These are phyloP conservation scores for Ctenosaura bakeri DNA, from an alignment of 2,797 vertebrate species.

Conservation along the genomic window DNA sequence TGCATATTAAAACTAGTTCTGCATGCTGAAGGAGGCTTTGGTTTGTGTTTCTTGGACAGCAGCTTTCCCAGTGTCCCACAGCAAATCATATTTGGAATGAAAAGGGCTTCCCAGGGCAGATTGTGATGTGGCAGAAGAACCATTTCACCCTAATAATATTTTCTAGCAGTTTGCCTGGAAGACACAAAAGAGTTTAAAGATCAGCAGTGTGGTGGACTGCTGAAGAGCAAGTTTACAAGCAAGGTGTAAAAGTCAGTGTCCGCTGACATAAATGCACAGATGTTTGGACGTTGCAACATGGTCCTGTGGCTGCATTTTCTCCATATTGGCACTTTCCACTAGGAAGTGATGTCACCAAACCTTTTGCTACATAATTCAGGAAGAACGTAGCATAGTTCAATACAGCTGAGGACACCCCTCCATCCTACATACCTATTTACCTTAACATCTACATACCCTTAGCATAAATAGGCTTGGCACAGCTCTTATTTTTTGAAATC, in stretches of 20 bases:
- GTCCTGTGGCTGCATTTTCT: neutral
- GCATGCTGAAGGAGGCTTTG: neutral
- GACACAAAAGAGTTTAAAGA: neutral
- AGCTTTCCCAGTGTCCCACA: neutral
- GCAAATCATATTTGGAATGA: neutral
- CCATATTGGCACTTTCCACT: neutral
- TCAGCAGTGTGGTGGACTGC: neutral
- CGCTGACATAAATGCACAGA: neutral
- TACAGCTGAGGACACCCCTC: neutral
- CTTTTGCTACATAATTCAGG: neutral
- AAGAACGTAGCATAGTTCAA: neutral
- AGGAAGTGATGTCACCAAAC: neutral
- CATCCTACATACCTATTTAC: neutral
- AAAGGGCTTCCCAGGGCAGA: neutral
- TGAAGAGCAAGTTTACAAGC: neutral
- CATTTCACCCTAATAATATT: neutral
- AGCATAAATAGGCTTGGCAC: neutral
- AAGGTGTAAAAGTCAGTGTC: neutral
- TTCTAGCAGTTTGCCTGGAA: neutral
- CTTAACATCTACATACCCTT: neutral
- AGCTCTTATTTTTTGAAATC: slow-evolving; percentile 21
- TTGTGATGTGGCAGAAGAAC: neutral
- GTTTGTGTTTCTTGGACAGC: slow-evolving; percentile 11
- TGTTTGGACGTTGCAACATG: neutral
- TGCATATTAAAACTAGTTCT: neutral